These are phyloP conservation scores for Hipparchia sbordonii DNA, from an alignment of 2,888 invertebrate species.

Conservation along the genomic window DNA sequence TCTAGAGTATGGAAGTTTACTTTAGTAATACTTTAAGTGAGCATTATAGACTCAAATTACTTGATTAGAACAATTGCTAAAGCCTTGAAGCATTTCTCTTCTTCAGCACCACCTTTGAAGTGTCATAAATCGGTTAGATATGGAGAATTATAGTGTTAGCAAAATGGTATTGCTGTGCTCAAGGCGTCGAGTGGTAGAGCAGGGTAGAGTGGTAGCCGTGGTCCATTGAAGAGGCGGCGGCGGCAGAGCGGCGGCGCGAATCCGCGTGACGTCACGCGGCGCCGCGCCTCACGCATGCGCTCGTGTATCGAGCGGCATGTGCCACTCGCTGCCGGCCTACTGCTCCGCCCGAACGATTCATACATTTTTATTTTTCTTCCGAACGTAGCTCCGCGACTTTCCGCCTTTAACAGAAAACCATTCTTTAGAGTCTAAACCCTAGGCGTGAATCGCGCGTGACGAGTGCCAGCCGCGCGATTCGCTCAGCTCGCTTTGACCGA, in stretches of 20 bases:
- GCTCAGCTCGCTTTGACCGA: conserved; percentile 47
- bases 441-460: conserved; percentile 29
- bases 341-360: conserved; percentile 74
- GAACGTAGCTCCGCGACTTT: conserved; percentile 62
- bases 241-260: conserved; percentile 63
- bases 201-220: conserved; percentile 42
- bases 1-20: background rate
- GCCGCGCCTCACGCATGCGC: conserved; percentile 73
- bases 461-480: conserved; percentile 40
- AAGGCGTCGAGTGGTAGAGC: conserved; percentile 13
- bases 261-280: conserved; percentile 67
- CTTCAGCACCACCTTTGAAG: background rate
- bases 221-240: conserved; percentile 52
- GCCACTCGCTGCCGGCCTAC: conserved; percentile 71
- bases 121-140: conserved; percentile 48
- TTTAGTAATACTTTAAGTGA: background rate
- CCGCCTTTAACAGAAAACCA: conserved; percentile 55
- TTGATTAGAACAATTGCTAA: background rate
- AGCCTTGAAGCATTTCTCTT: conserved; percentile 16
- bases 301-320: conserved; percentile 80
- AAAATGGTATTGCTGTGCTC: conserved; percentile 44
- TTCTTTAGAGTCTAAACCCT: conserved; percentile 41
- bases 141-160: conserved; percentile 47
- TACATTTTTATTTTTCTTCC: conserved; percentile 76
- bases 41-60: background rate